phyloP scores from a whole-genome alignment of 2,113 vertebrate genomes.

The Dunckerocampus dactyliophorus region DNA sequence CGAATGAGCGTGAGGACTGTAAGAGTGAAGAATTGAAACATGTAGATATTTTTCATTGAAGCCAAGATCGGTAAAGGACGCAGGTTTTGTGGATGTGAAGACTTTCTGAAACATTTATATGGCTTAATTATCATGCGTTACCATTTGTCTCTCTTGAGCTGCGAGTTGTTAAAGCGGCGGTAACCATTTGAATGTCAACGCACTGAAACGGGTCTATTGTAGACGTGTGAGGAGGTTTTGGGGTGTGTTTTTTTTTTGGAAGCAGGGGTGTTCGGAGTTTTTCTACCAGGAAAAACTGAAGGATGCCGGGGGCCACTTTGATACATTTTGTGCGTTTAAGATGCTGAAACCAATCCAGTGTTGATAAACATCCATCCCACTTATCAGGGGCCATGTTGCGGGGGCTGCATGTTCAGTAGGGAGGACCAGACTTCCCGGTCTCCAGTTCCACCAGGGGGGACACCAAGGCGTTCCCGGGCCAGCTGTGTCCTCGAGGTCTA shows the following conservation, averaged over 20 bases:
- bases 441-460: no score
- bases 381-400: no score
- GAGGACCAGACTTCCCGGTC: no score
- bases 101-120: background rate
- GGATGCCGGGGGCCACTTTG: background rate
- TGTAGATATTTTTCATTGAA: constrained; percentile 24
- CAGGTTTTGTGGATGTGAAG: constrained; percentile 19
- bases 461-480: no score
- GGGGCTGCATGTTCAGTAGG: no score
- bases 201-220: background rate
- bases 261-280: no score
- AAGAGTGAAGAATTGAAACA: constrained; percentile 10
- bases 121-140: background rate
- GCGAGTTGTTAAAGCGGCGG: background rate
- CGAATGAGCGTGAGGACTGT: background rate
- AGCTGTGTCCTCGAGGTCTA: no score
- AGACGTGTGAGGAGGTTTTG: background rate
- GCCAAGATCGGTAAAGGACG: constrained; percentile 9
- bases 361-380: no score
- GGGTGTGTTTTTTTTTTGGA: no score
- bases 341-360: no score
- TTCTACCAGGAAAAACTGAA: no score
- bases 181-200: constrained; percentile 4
- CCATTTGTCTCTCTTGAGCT: background rate
- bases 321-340: background rate